Base-by-base conservation (phyloP, 2,797 vertebrate species). In the Danionella dracula region DNA sequence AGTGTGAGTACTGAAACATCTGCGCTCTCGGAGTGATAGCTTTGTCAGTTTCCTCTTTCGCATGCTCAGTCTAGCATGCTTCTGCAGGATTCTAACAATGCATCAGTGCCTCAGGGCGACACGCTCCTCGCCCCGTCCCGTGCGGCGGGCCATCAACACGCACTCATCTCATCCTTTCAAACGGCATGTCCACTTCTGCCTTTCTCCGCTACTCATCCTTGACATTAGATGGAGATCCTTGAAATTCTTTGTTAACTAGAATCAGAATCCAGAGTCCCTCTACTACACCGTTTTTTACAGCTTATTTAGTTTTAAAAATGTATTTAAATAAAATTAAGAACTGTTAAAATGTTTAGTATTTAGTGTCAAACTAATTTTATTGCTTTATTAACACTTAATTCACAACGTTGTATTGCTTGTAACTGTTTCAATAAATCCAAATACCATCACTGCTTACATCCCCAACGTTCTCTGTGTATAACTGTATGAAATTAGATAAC, bases 51-150 rank as follows among this genome's bases (percentile, higher is more conserved):
- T 44, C 31, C 59, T 27, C 15, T 27, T 48, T 62, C 15, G 13
- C 60, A 19, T 57, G 58, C 23, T 62, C 31, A 57, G 53, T 50
- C 44, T 57, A 57, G 58, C 49, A 48, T 44, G 53, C 56, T 45
- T 49, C 50, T 31, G 35, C 50, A 56, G 19, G 19, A 40, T n/a
- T 57, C 51, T 42, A 50, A 70, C 11, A 57, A 70, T 44, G 60
- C 53, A 42, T 64, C 35, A 64, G 10, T 51, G 37, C 60, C 44
- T 49, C n/a, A 17, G 44, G 27, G 23, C 51, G 46, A 15, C 32
- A 40, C 19, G 15, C 16, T 34, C 68, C 20, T 50, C 16, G 34
- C 32, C 21, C 37, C 23, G 5, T 29, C 46, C 21, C 8, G 4
- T 21, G 5, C 19, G 19, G 46, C 27, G 19, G 23, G 37, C 35